Conservation (phyloP, 30 jellyfish, hydroid and myxozoan species). For the Hydractinia echinata region DNA sequence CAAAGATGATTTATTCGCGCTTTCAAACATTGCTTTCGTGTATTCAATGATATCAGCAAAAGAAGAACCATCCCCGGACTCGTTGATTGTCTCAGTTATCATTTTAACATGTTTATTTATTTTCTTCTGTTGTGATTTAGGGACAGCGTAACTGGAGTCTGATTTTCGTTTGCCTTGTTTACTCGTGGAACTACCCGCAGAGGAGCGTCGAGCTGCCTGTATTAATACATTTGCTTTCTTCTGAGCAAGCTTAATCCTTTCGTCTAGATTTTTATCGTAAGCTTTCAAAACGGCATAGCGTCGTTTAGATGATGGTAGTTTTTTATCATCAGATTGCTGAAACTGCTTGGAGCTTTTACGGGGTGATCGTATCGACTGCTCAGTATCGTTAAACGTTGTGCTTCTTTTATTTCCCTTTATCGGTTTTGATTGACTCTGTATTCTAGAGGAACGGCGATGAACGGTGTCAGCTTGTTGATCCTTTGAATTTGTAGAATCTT, state of each 20-base stretch:
- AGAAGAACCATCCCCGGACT: conserved; percentile 17
- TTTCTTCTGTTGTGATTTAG: neutral
- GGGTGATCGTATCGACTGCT: no score
- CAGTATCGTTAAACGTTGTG: no score
- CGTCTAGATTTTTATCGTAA: neutral
- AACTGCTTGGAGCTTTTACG: no score
- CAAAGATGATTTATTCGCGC: neutral
- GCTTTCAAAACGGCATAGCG: no score
- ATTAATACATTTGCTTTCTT: neutral
- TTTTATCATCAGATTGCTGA: no score
- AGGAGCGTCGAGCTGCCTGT: neutral
- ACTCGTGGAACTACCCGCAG: neutral
- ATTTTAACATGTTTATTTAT: neutral
- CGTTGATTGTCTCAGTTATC: neutral
- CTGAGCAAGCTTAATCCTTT: conserved; percentile 1
- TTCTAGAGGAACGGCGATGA: no score
- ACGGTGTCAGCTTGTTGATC: no score
- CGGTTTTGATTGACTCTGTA: no score
- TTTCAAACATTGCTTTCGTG: neutral
- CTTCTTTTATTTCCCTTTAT: no score
- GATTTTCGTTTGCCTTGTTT: neutral
- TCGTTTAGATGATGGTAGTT: no score
- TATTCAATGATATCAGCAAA: conserved; percentile 9
- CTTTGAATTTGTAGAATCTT: no score
- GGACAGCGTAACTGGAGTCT: neutral